A percentile compares a stretch with the other conserved stretches of the same genome.
Evolutionary conservation across 2,797 vertebrate genomes (phyloP).

Genomic region (Dipus sagitta): DNA sequence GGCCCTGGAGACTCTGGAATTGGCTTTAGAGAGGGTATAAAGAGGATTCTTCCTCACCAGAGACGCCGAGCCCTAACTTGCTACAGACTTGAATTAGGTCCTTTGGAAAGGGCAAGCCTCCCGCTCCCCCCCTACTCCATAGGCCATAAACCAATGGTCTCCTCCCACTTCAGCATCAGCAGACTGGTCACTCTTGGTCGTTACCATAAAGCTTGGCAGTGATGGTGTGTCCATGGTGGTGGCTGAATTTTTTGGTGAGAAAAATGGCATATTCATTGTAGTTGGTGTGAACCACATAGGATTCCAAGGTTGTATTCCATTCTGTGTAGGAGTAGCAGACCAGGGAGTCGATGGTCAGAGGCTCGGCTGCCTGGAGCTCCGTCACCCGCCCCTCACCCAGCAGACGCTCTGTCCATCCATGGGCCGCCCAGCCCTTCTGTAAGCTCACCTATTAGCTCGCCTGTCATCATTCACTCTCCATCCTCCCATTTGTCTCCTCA

Average conservation of each 20-base stretch:
- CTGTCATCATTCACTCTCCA: background rate
- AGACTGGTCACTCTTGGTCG: background rate
- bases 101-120: background rate
- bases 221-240: slow-evolving; percentile 79
- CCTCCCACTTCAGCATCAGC: background rate
- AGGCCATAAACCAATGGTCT: background rate
- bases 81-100: background rate
- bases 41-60: background rate
- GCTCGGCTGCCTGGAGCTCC: background rate
- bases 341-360: background rate
- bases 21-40: background rate
- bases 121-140: background rate
- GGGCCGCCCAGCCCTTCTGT: background rate
- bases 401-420: background rate
- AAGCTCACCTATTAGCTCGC: background rate
- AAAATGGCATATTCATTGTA: slow-evolving; percentile 94
- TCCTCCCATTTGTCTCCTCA: background rate
- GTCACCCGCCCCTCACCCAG: background rate
- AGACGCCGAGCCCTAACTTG: background rate
- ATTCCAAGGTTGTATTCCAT: slow-evolving; percentile 88
- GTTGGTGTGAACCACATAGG: slow-evolving; percentile 94
- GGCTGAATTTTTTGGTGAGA: slow-evolving; percentile 89
- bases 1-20: background rate
- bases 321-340: slow-evolving; percentile 83
- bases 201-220: slow-evolving; percentile 94